Base-by-base conservation (phyloP, 2,797 vertebrate genomes). In the Argyrosomus regius region DNA sequence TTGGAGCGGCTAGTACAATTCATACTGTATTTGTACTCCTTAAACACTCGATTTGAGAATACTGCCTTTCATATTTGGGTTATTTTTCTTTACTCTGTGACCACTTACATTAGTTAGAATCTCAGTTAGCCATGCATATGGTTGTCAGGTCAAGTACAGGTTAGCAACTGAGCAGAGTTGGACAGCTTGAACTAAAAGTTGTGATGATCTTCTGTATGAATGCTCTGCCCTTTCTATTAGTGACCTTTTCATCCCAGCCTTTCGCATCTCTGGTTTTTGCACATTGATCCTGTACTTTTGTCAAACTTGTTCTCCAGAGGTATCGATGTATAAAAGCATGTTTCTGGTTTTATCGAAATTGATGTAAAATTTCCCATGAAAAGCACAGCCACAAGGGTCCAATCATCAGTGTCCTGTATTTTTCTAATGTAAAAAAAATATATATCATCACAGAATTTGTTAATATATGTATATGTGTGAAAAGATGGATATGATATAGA, bases 361-460 rank as follows among this genome's bases (percentile, higher is more conserved):
- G 87, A 93, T 95, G 91, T 95, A 91, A 89, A 91, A 90, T 88
- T 82, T 85, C 83, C 85, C 74, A 87, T 86, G 79, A 94, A 87
- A 95, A 95, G 95, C 94, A 95, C 94, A 95, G 93, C 91, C 80
- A 83, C 87, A 87, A 91, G 89, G 93, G 91, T 94, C 89, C 83
- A 94, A 92, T 92, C 88, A 92, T 95, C 85, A 88, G 89, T 94
- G 94, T 95, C 89, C 82, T 92, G 94, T 96, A 95, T 96, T 96
- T 96, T 96, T 96, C 86, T 96, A 95, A 87, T 90, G 81, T 91
- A 92, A 83, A 91, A 87, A 72, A 85, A 88, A 69, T 87, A 77
- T 87, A 89, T 93, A 74, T 91, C 86, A 89, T 82, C 83, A 85
- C 74, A 85, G 83, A 91, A 87, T 94, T 89, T 93, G 88, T 92